Conservation (phyloP, 1,140 invertebrate genomes). For the Drosophila auraria region DNA sequence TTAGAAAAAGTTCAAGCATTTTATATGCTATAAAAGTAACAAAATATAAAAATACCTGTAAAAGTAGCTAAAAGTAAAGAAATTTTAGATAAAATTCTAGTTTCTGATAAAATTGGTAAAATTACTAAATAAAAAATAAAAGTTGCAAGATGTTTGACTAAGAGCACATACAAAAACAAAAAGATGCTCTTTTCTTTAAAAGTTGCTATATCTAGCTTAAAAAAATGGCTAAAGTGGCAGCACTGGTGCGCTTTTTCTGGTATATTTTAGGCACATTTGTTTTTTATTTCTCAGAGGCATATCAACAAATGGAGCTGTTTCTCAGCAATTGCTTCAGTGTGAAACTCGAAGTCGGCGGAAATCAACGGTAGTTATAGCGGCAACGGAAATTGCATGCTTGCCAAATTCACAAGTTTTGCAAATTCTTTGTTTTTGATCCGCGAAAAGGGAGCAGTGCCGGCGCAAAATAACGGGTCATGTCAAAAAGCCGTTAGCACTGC, state of each 20-base stretch:
- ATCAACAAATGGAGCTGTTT: constrained; percentile 2
- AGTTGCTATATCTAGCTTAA: no score
- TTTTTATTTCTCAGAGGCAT: background rate
- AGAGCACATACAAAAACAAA: no score
- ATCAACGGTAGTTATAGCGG: constrained; percentile 9
- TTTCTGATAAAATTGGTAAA: no score
- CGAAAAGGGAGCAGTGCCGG: background rate
- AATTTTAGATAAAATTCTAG: no score
- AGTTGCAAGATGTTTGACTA: no score
- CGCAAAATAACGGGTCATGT: constrained; percentile 10
- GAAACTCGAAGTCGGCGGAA: constrained; percentile 9
- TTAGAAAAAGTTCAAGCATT: no score
- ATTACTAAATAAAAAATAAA: no score
- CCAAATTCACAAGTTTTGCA: constrained; percentile 11
- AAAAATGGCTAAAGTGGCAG: no score
- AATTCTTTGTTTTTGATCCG: constrained; percentile 11
- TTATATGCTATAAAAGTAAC: no score
- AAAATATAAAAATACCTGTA: no score
- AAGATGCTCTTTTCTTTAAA: no score
- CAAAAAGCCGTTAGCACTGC: constrained; percentile 9
- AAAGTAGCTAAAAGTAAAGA: no score
- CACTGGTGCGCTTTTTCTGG: background rate
- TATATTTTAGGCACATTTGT: constrained; percentile 5
- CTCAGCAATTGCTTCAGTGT: background rate
- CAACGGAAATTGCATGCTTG: constrained; percentile 10